Evolutionary conservation across 1,140 invertebrate genomes (phyloP).

Genomic region (Drosophila kikkawai): DNA sequence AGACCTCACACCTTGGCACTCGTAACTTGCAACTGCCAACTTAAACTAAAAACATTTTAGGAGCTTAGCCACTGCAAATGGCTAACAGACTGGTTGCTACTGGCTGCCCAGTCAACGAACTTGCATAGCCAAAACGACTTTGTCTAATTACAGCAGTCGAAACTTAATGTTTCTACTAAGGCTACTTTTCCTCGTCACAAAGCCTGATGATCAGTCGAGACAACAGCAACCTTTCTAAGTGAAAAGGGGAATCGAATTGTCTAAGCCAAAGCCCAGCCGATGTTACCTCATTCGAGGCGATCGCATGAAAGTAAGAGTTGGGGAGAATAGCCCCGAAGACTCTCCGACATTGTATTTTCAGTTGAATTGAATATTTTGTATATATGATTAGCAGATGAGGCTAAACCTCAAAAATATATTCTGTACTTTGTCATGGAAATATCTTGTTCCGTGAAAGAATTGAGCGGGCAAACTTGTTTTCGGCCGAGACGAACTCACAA

Average conservation of each 20-base stretch:
- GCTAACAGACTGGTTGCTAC: neutral
- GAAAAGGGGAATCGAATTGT: constrained; percentile 5
- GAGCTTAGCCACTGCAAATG: neutral
- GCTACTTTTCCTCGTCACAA: neutral
- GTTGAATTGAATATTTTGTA: constrained; percentile 9
- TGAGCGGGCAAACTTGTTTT: constrained; percentile 55
- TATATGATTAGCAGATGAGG: constrained; percentile 13
- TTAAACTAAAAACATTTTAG: neutral
- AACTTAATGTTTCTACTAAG: constrained; percentile 1
- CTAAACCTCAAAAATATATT: constrained; percentile 23
- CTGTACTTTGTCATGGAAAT: constrained; percentile 57
- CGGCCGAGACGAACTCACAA: constrained; percentile 13
- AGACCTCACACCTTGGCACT: neutral
- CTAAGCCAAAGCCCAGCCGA: neutral
- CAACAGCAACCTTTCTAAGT: neutral
- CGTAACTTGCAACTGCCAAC: neutral
- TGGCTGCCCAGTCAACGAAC: constrained; percentile 29
- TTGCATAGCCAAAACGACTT: neutral
- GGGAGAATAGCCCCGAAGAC: constrained; percentile 6
- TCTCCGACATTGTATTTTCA: neutral
- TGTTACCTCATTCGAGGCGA: constrained; percentile 13
- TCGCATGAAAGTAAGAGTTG: constrained; percentile 33
- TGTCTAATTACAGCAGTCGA: constrained; percentile 8
- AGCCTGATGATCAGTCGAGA: neutral
- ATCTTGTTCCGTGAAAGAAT: constrained; percentile 29